phyloP scores from a whole-genome alignment of 2,797 vertebrate species.

The Helostoma temminkii region DNA sequence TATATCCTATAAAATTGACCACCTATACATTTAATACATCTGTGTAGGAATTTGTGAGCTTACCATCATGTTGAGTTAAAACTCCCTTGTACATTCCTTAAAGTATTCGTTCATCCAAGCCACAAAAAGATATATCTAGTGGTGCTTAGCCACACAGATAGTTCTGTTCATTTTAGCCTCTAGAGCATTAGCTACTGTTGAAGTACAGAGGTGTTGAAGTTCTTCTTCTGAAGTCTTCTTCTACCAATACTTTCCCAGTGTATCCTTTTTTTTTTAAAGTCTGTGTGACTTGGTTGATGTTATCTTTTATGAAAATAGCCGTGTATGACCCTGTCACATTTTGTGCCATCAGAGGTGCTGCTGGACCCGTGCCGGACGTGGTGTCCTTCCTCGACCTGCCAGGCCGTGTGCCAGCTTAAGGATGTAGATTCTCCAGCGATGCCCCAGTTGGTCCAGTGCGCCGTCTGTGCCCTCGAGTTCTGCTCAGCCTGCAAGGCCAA shows the following conservation, averaged over 20 bases:
- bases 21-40: too few relatives aligned
- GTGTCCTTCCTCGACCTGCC: conserved; percentile 96
- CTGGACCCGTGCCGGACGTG: conserved; percentile 97
- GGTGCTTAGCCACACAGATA: neutral
- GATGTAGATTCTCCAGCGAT: conserved; percentile 88
- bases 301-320: neutral
- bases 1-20: too few relatives aligned
- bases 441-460: conserved; percentile 94
- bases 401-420: conserved; percentile 96
- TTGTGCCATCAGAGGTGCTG: conserved; percentile 89
- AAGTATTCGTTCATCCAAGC: too few relatives aligned
- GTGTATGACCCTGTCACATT: neutral
- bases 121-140: too few relatives aligned
- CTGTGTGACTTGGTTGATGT: neutral
- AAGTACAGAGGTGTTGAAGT: neutral
- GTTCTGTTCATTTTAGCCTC: neutral
- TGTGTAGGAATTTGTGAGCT: too few relatives aligned
- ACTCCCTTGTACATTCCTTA: too few relatives aligned
- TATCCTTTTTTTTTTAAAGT: neutral
- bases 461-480: conserved; percentile 93
- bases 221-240: too few relatives aligned
- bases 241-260: neutral
- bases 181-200: neutral
- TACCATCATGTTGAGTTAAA: too few relatives aligned
- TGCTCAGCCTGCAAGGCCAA: conserved; percentile 95